Conservation (phyloP, 2,113 vertebrate genomes). For the Laticauda colubrina region DNA sequence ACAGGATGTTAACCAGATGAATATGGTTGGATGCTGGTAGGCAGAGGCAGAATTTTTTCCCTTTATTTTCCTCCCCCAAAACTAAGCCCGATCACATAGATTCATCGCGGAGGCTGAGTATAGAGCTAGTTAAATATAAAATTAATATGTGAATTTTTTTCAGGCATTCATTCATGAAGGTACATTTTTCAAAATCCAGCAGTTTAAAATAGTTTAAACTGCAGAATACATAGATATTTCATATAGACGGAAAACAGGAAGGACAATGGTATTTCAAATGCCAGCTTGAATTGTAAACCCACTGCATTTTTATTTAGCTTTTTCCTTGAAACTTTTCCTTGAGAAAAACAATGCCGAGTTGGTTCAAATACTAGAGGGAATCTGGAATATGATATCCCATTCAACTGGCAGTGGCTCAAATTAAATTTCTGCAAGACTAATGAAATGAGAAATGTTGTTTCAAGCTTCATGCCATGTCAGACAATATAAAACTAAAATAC, state of each 20-base stretch:
- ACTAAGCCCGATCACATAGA: too few species aligned
- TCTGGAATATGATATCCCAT: conserved; percentile 61
- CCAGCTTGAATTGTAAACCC: conserved; percentile 61
- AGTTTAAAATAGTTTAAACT: conserved; percentile 52
- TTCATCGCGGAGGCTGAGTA: too few species aligned
- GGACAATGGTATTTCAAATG: conserved; percentile 59
- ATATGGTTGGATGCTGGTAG: too few species aligned
- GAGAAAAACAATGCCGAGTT: conserved; percentile 49
- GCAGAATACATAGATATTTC: conserved; percentile 60
- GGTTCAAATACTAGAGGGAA: conserved; percentile 65
- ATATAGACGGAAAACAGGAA: conserved; percentile 55
- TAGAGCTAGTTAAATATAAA: conserved; percentile 31
- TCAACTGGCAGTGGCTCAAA: conserved; percentile 68
- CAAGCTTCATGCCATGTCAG: conserved; percentile 71
- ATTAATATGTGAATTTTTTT: conserved; percentile 65
- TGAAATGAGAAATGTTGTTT: conserved; percentile 77
- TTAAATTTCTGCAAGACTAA: conserved; percentile 71
- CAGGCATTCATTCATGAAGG: conserved; percentile 60
- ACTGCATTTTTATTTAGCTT: conserved; percentile 64
- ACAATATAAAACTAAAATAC: conserved; percentile 68
- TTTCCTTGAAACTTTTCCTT: conserved; percentile 61
- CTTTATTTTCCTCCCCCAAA: too few species aligned
- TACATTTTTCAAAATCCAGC: conserved; percentile 60
- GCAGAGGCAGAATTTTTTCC: too few species aligned
- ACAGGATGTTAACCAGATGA: too few species aligned